Percentiles rank a stretch among this genome's conserved stretches.
Conservation (phyloP, 2,113 vertebrate species). For the Triplophysa tibetana region DNA sequence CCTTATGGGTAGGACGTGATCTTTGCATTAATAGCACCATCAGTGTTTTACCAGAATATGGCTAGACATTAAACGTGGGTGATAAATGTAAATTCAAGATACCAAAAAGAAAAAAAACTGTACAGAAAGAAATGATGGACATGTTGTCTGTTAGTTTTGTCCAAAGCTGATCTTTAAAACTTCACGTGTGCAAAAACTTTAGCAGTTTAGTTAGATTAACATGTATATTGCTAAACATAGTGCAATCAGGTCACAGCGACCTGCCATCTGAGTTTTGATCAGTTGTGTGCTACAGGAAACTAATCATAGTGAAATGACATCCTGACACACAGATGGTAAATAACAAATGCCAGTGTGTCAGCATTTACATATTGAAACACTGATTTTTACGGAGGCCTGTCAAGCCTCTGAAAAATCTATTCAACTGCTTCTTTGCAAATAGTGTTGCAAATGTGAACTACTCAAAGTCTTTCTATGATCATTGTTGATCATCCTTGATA, state of each 20-base stretch:
- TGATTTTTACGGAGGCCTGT: not conserved
- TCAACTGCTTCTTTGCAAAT: not conserved
- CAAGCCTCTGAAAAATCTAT: not conserved
- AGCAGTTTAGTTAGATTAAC: not conserved
- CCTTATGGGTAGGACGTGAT: not conserved
- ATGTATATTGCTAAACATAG: constrained; percentile 14
- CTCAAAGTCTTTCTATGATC: not conserved
- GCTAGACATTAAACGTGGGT: not conserved
- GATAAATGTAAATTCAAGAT: not conserved
- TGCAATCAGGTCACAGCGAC: constrained; percentile 21
- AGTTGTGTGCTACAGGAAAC: constrained; percentile 24
- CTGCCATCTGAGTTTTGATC: constrained; percentile 23
- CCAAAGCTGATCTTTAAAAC: not conserved
- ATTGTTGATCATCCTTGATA: constrained; percentile 8
- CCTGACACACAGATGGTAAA: not conserved
- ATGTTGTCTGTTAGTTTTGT: not conserved
- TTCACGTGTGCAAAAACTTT: constrained; percentile 6
- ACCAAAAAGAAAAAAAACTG: not conserved
- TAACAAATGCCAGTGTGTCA: not conserved
- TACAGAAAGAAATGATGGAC: not conserved
- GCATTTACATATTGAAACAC: constrained; percentile 3
- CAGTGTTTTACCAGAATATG: constrained; percentile 13
- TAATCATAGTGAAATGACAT: not conserved
- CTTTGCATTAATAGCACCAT: constrained; percentile 34
- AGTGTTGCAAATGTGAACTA: not conserved